These are phyloP conservation scores for Agrilus mali DNA, from an alignment of 2,888 invertebrate species.

Conservation along the genomic window DNA sequence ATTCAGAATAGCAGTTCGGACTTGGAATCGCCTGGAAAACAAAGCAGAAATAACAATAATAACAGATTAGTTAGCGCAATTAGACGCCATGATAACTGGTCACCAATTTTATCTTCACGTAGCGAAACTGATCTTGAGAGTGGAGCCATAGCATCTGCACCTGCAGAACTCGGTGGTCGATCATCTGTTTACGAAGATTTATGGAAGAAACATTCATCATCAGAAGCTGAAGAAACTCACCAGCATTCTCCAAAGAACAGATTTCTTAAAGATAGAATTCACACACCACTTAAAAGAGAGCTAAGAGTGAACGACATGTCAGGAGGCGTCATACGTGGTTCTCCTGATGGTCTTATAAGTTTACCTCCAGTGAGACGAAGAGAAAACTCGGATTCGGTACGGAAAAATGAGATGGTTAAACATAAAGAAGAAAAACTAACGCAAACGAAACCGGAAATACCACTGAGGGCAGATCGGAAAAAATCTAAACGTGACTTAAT, in stretches of 20 bases:
- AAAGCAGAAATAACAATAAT: slow-evolving; percentile 16
- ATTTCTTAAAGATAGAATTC: slow-evolving; percentile 8
- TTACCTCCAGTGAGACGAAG: slow-evolving; percentile 40
- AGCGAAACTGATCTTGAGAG: slow-evolving; percentile 30
- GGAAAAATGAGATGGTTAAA: slow-evolving; percentile 3
- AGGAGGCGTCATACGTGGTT: slow-evolving; percentile 6
- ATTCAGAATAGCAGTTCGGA: no score
- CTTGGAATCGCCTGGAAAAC: no score
- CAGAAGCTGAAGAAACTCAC: slow-evolving; percentile 3
- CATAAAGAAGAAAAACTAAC: slow-evolving; percentile 6
- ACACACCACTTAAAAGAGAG: slow-evolving; percentile 15
- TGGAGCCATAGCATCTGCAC: slow-evolving; percentile 27
- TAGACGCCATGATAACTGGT: slow-evolving; percentile 23
- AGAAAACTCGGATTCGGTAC: slow-evolving; percentile 6
- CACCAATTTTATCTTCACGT: slow-evolving; percentile 25
- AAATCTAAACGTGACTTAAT: slow-evolving; percentile 19
- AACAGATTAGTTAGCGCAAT: slow-evolving; percentile 7
- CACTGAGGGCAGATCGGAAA: slow-evolving; percentile 23
- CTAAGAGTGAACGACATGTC: slow-evolving; percentile 8
- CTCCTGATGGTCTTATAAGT: slow-evolving; percentile 34
- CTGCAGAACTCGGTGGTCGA: slow-evolving; percentile 23
- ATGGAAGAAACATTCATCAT: slow-evolving; percentile 7
- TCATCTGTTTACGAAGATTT: slow-evolving; percentile 10
- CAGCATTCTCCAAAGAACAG: slow-evolving; percentile 7
- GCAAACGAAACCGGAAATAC: slow-evolving; percentile 25